Conservation (phyloP, 1,140 invertebrate genomes). For the Plodia interpunctella region DNA sequence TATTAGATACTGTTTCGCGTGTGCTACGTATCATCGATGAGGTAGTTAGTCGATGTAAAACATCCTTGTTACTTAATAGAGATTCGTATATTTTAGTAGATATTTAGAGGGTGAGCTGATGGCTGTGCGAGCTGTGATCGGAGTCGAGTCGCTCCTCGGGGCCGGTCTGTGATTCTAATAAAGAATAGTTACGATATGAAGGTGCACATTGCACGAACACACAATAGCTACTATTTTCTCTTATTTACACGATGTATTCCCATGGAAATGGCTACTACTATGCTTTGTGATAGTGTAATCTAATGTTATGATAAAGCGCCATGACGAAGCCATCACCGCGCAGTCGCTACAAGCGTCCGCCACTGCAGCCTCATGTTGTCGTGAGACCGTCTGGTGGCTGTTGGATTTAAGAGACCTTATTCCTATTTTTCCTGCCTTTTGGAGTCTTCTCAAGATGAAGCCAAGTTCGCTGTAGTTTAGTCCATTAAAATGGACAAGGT, state of each 20-base stretch:
- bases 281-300: not conserved
- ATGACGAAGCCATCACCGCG: not conserved
- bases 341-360: not conserved
- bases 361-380: no score
- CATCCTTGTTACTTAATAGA: slow-evolving; percentile 10
- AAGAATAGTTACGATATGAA: not conserved
- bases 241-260: not conserved
- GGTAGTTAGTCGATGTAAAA: slow-evolving; percentile 11
- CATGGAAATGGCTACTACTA: not conserved
- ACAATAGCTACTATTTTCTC: slow-evolving; percentile 4
- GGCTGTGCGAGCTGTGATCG: slow-evolving; percentile 15
- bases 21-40: slow-evolving; percentile 9
- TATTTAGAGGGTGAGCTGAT: slow-evolving; percentile 3
- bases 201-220: not conserved
- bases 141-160: not conserved
- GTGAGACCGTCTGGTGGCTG: no score
- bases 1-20: slow-evolving; percentile 11
- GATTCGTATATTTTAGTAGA: slow-evolving; percentile 12
- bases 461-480: no score
- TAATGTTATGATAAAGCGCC: not conserved
- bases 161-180: slow-evolving; percentile 4
- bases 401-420: no score
- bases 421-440: no score
- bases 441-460: no score
- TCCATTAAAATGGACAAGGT: no score